A percentile compares a stretch with the other conserved stretches of the same genome.
Conservation (phyloP, 2,113 vertebrate genomes). For the Podocnemis expansa region DNA sequence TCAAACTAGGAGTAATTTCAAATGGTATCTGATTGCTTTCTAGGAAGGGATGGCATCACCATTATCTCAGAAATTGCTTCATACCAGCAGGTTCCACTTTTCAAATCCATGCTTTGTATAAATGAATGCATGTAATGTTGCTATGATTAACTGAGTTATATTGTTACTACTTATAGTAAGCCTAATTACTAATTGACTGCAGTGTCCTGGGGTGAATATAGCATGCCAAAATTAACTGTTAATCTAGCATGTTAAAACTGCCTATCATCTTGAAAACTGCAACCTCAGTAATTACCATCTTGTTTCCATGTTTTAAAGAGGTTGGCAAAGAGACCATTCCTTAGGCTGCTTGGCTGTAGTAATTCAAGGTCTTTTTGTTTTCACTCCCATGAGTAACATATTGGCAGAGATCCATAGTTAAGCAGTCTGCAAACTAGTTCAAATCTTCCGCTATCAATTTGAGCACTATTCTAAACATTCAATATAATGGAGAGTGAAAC, state of each 20-base stretch:
- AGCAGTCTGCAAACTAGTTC: slow-evolving; percentile 1
- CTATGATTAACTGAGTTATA: neutral
- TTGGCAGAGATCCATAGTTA: neutral
- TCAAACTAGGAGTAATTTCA: neutral
- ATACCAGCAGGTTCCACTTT: neutral
- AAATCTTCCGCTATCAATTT: neutral
- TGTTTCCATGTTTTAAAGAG: neutral
- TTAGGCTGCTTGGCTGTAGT: neutral
- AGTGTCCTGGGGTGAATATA: neutral
- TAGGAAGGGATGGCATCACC: neutral
- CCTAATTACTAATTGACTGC: neutral
- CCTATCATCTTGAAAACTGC: neutral
- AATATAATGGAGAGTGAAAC: neutral
- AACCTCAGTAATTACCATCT: neutral
- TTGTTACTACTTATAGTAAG: neutral
- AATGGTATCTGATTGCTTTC: neutral
- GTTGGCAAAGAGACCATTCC: neutral
- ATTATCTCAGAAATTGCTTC: neutral
- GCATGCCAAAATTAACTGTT: neutral
- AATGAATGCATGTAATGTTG: neutral
- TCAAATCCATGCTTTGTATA: neutral
- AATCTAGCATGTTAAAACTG: neutral
- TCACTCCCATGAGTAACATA: neutral
- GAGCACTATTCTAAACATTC: slow-evolving; percentile 12
- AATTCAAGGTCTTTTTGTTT: slow-evolving; percentile 13